Base-by-base conservation (phyloP, 2,888 invertebrate species). In the Noctua fimbriata region DNA sequence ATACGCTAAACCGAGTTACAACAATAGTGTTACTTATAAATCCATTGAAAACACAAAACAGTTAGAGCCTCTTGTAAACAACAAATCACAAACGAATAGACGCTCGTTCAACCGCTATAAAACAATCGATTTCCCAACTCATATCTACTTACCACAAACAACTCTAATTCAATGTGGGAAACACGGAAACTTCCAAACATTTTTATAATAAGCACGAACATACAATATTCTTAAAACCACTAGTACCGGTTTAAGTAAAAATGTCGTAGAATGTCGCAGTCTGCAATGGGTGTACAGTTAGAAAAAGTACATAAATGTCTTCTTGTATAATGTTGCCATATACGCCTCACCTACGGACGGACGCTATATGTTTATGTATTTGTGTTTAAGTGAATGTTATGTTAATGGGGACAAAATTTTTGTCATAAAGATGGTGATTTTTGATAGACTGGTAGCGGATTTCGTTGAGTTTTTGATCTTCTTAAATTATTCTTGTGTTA, bases 201-300 rank as follows among this genome's bases (percentile, higher is more conserved):
- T 85, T 85, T 83, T 87, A 88, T 85, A 83, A 85, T 87, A 85
- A 87, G 78, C 81, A 81, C 73, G 41, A 75, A 73, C 66, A 66
- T 74, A 81, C 73, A 76, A 85, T 86, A 87, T 70, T 79, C 76
- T 77, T 78, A 73, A 44, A 78, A 79, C 32, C 49, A 41, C 63
- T 69, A 55, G 73, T 87, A 89, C 89, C 88, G 88, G 88, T 88
- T 88, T 88, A 73, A 32, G 58, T 81, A 79, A 82, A 85, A 86
- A 89, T 86, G 82, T 83, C 76, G 78, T 86, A 81, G 89, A 89
- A 89, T 89, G 89, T 90, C 85, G 89, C 82, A 28, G 76, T 77
- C 76, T 81, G 87, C 86, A 89, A 85, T 86, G 70, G 85, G 70
- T 76, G 80, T 83, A 89, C 89, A 85, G 89, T 89, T 89, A 89